A percentile compares a stretch with the other conserved stretches of the same genome.
phyloP scores from a whole-genome alignment of 1,140 invertebrate genomes.

The Camponotus floridanus region DNA sequence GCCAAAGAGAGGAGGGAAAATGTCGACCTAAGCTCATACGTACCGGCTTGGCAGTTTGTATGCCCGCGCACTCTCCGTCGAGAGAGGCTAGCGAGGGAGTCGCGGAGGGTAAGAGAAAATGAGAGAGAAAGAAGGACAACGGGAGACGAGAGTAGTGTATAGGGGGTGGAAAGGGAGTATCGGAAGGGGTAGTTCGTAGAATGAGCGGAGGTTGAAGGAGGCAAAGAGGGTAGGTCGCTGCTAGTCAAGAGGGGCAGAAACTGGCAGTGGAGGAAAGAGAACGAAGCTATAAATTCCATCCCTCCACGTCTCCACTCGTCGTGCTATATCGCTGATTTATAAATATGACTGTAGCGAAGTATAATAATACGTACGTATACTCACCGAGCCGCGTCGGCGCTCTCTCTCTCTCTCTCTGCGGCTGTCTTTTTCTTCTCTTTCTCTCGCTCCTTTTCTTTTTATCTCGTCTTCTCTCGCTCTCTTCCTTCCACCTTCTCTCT shows the following conservation, averaged over 20 bases:
- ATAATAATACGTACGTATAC: constrained; percentile 85
- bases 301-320: constrained; percentile 83
- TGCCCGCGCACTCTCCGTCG: constrained; percentile 78
- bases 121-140: constrained; percentile 54
- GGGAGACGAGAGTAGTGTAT: constrained; percentile 68
- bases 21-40: constrained; percentile 87
- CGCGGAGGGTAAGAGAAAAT: constrained; percentile 52
- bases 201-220: constrained; percentile 70
- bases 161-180: constrained; percentile 70
- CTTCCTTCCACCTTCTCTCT: constrained; percentile 35
- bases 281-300: constrained; percentile 86
- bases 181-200: constrained; percentile 75
- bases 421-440: constrained; percentile 51
- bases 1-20: constrained; percentile 84
- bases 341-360: constrained; percentile 87
- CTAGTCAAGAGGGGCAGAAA: constrained; percentile 71
- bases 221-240: constrained; percentile 61
- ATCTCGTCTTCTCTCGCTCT: constrained; percentile 33
- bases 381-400: constrained; percentile 75
- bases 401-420: constrained; percentile 27
- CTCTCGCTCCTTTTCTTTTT: constrained; percentile 47
- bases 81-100: constrained; percentile 72
- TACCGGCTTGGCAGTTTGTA: constrained; percentile 84
- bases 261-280: constrained; percentile 81
- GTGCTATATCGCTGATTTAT: constrained; percentile 87